Percentiles rank a stretch among this genome's conserved stretches.
Conservation (phyloP, 1,140 invertebrate genomes). For the Macrostomum lignano region DNA sequence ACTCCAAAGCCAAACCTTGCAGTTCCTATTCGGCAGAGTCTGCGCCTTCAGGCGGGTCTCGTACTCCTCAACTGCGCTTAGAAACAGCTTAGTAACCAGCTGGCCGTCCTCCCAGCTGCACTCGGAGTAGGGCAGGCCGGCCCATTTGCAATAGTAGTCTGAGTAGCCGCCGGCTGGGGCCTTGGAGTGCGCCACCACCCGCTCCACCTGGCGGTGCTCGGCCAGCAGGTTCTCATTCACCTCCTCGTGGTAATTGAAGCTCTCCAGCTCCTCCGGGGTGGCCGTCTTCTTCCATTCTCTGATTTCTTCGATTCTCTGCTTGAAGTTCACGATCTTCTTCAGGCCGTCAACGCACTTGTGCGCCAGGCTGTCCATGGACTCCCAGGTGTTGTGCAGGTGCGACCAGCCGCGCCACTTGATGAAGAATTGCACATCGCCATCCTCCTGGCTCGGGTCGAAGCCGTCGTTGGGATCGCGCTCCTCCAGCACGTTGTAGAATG, state of each 20-base stretch:
- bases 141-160: conserved; percentile 32
- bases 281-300: conserved; percentile 51
- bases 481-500: conserved; percentile 75
- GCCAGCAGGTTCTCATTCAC: conserved; percentile 59
- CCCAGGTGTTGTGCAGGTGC: conserved; percentile 98
- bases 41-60: conserved; percentile 40
- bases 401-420: conserved; percentile 98
- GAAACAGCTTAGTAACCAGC: conserved; percentile 19
- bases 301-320: conserved; percentile 60
- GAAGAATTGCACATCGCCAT: conserved; percentile 52
- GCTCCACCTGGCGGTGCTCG: conserved; percentile 62
- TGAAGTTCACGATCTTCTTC: conserved; percentile 86
- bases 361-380: conserved; percentile 51
- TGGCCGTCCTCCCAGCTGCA: conserved; percentile 32
- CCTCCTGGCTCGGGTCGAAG: conserved; percentile 31
- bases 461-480: conserved; percentile 68
- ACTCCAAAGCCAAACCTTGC: no score
- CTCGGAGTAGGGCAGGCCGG: conserved; percentile 28
- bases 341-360: conserved; percentile 75
- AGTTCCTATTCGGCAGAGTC: conserved; percentile 54
- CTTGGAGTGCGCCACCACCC: conserved; percentile 43
- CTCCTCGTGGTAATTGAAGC: conserved; percentile 76
- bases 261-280: conserved; percentile 80
- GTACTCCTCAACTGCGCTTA: conserved; percentile 20
- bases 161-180: conserved; percentile 6